Conservation (phyloP, 2,797 vertebrate species). For the Kryptopterus vitreolus region DNA sequence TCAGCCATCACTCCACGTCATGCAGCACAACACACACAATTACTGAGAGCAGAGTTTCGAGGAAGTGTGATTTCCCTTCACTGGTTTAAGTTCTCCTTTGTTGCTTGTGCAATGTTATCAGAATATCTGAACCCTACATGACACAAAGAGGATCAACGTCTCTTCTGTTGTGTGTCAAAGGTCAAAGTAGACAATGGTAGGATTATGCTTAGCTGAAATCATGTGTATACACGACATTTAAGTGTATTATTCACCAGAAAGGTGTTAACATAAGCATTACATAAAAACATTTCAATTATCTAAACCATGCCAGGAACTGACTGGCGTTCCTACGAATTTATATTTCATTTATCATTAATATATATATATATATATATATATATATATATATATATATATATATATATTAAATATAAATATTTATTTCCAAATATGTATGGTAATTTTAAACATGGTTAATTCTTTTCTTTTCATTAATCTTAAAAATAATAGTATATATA, state of each 20-base stretch:
- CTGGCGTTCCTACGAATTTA: too few species aligned
- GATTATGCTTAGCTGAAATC: neutral
- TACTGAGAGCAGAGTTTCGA: constrained; percentile 15
- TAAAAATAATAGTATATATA: too few species aligned
- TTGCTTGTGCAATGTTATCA: neutral
- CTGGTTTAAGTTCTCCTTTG: neutral
- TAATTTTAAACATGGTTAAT: too few species aligned
- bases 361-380: too few species aligned
- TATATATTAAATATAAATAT: too few species aligned
- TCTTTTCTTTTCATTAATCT: too few species aligned
- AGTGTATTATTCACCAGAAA: neutral
- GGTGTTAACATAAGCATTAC: neutral
- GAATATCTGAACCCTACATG: neutral
- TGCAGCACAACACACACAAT: neutral
- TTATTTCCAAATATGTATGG: too few species aligned
- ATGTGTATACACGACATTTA: neutral
- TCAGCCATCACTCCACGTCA: neutral
- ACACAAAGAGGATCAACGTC: neutral
- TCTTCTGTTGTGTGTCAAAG: neutral
- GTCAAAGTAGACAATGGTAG: neutral
- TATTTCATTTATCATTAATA: too few species aligned
- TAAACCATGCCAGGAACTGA: too few species aligned
- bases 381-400: too few species aligned
- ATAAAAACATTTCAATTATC: neutral
- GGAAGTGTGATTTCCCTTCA: constrained; percentile 7